Evolutionary conservation across 2,888 invertebrate species (phyloP), one percentile per base, ranked within the genome.

Genomic region (Ornithoptera priamus): DNA sequence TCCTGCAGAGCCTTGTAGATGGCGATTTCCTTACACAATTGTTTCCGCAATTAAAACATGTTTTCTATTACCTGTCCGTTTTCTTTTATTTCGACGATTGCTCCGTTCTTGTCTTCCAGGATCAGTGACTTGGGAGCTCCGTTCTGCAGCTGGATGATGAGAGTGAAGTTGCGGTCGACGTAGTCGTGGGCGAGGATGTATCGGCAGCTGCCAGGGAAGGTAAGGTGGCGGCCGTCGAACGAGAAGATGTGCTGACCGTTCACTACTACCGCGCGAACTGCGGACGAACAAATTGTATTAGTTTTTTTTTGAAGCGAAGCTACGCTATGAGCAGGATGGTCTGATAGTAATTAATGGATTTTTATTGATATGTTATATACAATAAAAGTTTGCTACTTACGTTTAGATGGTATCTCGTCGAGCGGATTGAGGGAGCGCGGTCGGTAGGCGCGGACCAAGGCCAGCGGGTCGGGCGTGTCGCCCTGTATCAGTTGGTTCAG

Each of bases 191-290:
- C 96, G 8, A 98, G 89, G 0, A 98, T 90, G 85, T 98, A 98
- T 81, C 95, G 95, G 92, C 98, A 98, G 65, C 93, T 93, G 57
- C 97, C 97, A 0, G 95, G 95, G 93, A 97, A 96, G 10, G 96
- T 95, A 75, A 96, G 90, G 82, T 97, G 96, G 75, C 95, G 94
- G 0, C 96, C 96, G 85, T 98, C 98, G 87, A 98, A 98, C 0
- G 97, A 97, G 88, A 97, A 96, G 85, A 97, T 94, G 87, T 97
- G 96, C 78, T 97, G 96, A 1, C 96, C 96, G 81, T 97, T 96
- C 17, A 95, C 93, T 5, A 98, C 84, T 56, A 95, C 93, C 12
- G 95, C 98, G 64, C 94, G 92, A 70, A 95, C 95, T 94, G 92
- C 17, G 15, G 3, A 3, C 15, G 46, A 46, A 15, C 12, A 46